Base-by-base conservation (phyloP, 2,888 invertebrate genomes). In the Ecliptopera silaceata region DNA sequence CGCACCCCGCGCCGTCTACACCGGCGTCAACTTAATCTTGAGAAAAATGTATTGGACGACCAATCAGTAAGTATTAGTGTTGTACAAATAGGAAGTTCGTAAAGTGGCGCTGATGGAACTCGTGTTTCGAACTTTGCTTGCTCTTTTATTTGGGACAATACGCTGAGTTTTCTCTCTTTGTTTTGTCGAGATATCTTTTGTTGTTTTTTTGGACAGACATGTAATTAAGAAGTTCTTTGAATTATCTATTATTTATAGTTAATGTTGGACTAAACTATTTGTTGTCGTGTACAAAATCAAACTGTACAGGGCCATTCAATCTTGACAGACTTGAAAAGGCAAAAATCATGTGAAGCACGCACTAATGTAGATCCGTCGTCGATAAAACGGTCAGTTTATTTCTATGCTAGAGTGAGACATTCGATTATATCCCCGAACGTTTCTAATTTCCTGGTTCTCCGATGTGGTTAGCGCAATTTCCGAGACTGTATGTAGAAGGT, bases 401-500 rank as follows among this genome's bases (percentile, higher is more conserved):
- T 82, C 81, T 76, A 75, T 76, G 74, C 76, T 77, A 77, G 75
- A 75, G 72, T 74, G 79, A 80, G 83, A 85, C 84, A 88, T 90
- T 89, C 88, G 88, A 89, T 90, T 87, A 88, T 83, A 86, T 81
- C 82, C 84, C 83, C 80, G 80, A 89, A 86, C 88, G 83, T 88
- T 90, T 88, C 89, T 91, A 91, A 91, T 91, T 91, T 91, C 91
- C 90, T 89, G 90, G 82, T 83, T 80, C 79, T 83, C 81, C 82
- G 85, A 86, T 85, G 86, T 86, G 88, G 88, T 88, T 89, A 90
- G 87, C 86, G 84, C 86, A 90, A 91, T 91, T 91, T 91, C 91
- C 91, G 87, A 84, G 80, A 71, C 80, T 82, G 74, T 75, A 80
- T 79, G 79, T 77, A 73, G 74, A 71, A 72, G 71, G 77, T 86